These are phyloP conservation scores for Gymnocypris eckloni DNA, from an alignment of 2,797 vertebrate species.

Conservation along the genomic window DNA sequence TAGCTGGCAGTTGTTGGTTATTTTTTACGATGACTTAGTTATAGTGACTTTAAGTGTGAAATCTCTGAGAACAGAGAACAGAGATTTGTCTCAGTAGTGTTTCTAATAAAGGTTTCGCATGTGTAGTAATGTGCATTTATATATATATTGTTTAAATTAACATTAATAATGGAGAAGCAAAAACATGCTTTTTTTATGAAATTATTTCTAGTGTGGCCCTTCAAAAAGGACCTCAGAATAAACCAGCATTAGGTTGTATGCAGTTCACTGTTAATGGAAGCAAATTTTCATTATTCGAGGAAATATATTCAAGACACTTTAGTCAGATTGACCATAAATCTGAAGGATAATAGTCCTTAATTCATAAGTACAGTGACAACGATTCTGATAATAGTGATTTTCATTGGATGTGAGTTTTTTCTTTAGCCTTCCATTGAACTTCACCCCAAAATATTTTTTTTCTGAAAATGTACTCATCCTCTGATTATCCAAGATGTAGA, in stretches of 20 bases:
- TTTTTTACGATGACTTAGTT: neutral
- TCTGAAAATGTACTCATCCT: neutral
- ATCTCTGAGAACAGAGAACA: neutral
- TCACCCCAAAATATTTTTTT: neutral
- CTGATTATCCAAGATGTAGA: neutral
- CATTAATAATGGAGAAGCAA: neutral
- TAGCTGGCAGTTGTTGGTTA: neutral
- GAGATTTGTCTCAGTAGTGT: neutral
- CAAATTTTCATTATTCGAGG: conserved; percentile 1
- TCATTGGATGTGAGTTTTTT: neutral
- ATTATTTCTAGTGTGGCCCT: neutral
- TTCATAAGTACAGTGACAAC: neutral
- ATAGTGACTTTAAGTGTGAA: neutral
- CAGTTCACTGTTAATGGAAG: neutral
- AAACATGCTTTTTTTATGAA: neutral
- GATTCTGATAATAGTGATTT: neutral
- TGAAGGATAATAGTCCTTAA: neutral
- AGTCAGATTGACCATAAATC: neutral
- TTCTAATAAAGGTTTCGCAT: neutral
- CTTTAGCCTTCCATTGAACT: neutral
- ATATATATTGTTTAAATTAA: neutral
- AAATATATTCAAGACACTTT: conserved; percentile 15
- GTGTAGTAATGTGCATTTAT: conserved; percentile 1
- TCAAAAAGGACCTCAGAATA: neutral
- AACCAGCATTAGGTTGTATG: neutral